These are phyloP conservation scores for Podotricha telesiphe DNA, from an alignment of 2,888 invertebrate species.

Conservation along the genomic window DNA sequence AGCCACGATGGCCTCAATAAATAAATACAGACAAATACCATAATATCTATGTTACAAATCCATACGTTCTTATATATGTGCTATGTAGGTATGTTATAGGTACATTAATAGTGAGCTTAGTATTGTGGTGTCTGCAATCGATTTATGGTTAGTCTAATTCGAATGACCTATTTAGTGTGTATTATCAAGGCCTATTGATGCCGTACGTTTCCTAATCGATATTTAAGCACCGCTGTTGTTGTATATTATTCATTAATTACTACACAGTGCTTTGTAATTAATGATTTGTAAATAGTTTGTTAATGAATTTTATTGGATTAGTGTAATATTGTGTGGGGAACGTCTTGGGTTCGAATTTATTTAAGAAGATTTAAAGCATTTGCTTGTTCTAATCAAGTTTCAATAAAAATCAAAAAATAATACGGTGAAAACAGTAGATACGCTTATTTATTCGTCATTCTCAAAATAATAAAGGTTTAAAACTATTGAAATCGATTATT, in stretches of 20 bases:
- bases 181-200: slow-evolving; percentile 17
- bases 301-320: background rate
- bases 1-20: no score
- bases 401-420: no score
- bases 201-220: slow-evolving; percentile 14
- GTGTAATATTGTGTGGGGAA: background rate
- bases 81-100: slow-evolving; percentile 3
- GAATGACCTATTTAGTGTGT: slow-evolving; percentile 23
- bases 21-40: no score
- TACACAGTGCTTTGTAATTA: background rate
- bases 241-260: slow-evolving; percentile 1
- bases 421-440: no score
- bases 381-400: no score
- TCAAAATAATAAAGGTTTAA: no score
- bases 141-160: slow-evolving; percentile 29
- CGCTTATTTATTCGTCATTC: no score
- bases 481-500: no score
- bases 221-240: background rate
- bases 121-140: slow-evolving; percentile 23
- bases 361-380: background rate
- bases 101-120: slow-evolving; percentile 2
- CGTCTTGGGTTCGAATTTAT: background rate
- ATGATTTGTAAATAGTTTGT: background rate
- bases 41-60: no score
- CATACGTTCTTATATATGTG: no score